Conservation (phyloP, 2,113 vertebrate species). For the Gila orcuttii region DNA sequence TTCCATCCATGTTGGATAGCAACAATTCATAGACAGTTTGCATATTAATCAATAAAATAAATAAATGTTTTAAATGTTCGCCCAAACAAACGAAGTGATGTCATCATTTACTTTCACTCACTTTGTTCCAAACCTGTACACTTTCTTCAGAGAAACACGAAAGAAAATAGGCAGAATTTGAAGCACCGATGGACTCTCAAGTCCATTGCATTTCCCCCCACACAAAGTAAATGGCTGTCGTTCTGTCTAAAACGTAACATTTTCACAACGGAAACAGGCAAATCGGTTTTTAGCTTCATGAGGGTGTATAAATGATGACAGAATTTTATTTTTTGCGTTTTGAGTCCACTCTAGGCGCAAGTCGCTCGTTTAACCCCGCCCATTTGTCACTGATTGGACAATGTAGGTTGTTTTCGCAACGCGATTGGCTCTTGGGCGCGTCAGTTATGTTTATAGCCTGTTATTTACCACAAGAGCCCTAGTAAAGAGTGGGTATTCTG, state of each 20-base stretch:
- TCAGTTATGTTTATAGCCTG: slow-evolving; percentile 61
- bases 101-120: neutral
- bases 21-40: neutral
- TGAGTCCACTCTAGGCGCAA: slow-evolving; percentile 34
- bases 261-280: neutral
- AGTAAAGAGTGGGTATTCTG: slow-evolving; percentile 64
- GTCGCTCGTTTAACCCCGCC: slow-evolving; percentile 50
- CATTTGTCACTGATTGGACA: slow-evolving; percentile 60
- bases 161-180: neutral
- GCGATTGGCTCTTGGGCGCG: slow-evolving; percentile 59
- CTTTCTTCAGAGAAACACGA: neutral
- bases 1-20: neutral
- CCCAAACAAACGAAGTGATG: neutral
- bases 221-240: neutral
- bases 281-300: neutral
- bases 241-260: neutral
- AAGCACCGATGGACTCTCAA: no score
- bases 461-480: slow-evolving; percentile 75
- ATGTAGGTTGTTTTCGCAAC: slow-evolving; percentile 60
- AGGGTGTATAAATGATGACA: neutral
- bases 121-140: neutral
- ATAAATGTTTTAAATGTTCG: neutral
- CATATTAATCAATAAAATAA: neutral
- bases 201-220: neutral
- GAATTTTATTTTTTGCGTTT: slow-evolving; percentile 48